Percentiles rank a stretch among this genome's conserved stretches.
These are phyloP conservation scores for Morpho deidamia DNA, from an alignment of 2,888 invertebrate species.

Conservation along the genomic window DNA sequence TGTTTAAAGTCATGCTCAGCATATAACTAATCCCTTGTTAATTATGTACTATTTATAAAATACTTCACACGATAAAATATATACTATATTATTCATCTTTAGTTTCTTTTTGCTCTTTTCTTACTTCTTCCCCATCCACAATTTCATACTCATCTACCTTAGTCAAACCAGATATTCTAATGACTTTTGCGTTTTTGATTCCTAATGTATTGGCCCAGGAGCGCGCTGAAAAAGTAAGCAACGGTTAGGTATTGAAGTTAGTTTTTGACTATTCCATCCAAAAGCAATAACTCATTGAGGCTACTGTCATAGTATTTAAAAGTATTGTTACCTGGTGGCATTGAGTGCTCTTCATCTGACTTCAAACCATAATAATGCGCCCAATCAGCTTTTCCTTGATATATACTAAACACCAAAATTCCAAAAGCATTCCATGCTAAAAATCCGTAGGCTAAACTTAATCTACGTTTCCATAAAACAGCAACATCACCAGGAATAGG, in stretches of 20 bases:
- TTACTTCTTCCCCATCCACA: slow-evolving; percentile 50
- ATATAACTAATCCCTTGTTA: background rate
- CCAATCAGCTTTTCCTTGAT: slow-evolving; percentile 82
- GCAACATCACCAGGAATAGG: slow-evolving; percentile 72
- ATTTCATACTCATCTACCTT: slow-evolving; percentile 70
- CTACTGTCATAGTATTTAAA: background rate
- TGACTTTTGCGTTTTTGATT: slow-evolving; percentile 77
- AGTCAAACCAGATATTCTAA: slow-evolving; percentile 70
- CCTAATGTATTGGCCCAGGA: slow-evolving; percentile 78
- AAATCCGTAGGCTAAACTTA: slow-evolving; percentile 81
- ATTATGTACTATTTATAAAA: background rate
- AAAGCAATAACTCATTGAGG: background rate
- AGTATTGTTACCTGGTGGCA: slow-evolving; percentile 73
- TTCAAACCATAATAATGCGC: slow-evolving; percentile 81
- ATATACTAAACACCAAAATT: slow-evolving; percentile 77
- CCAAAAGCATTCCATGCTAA: slow-evolving; percentile 87
- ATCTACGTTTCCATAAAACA: slow-evolving; percentile 77
- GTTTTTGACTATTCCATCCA: too few species aligned
- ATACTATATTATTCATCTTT: slow-evolving; percentile 22
- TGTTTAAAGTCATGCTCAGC: slow-evolving; percentile 1
- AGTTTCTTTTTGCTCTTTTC: slow-evolving; percentile 21
- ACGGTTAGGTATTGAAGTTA: too few species aligned
- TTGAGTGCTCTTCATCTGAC: slow-evolving; percentile 74
- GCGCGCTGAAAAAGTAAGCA: slow-evolving; percentile 62
- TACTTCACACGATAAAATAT: slow-evolving; percentile 10